Evolutionary conservation across 2,888 invertebrate species (phyloP), one percentile per base, ranked within the genome.

Genomic region (Apantesis nais): DNA sequence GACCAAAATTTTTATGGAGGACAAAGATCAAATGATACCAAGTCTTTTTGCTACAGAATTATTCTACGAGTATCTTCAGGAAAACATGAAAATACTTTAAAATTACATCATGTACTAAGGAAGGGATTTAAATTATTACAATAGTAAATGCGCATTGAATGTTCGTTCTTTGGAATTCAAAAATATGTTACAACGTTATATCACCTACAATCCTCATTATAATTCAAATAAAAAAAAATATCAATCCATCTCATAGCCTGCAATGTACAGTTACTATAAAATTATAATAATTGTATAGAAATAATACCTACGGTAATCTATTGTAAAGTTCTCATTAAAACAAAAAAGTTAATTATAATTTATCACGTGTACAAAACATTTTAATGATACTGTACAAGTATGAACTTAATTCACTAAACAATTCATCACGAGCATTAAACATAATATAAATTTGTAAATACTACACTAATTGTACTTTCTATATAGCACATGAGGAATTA

Each of bases 391-490:
- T 64, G 37, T 60, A 44, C 64, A 52, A 48, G 7, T 39, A 66
- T 63, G 62, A 67, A 73, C 14, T 66, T 70, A 68, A 37, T 34
- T 71, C 34, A 73, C 48, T 71, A 70, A 61, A 68, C 63, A 72
- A 62, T 62, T 66, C 60, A 61, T 29, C 55, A 74, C 41, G 74
- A 73, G 74, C 68, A 70, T 62, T 65, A 37, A 29, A 66, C 67
- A 67, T 52, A 71, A 70, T 44, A 48, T 69, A 61, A 48, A 52
- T 69, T 55, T 72, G 66, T 62, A 74, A 74, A 79, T 72, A 74
- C 68, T 44, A 70, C 62, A 67, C 67, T 69, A 73, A 73, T 79
- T 79, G 80, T 79, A 80, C 76, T 76, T 69, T 69, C 70, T 44
- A 68, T 65, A 64, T 64, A 73, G 65, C 69, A 79, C 61, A 61